Conservation (phyloP, 2,113 vertebrate species). For the Balaenoptera acutorostrata region DNA sequence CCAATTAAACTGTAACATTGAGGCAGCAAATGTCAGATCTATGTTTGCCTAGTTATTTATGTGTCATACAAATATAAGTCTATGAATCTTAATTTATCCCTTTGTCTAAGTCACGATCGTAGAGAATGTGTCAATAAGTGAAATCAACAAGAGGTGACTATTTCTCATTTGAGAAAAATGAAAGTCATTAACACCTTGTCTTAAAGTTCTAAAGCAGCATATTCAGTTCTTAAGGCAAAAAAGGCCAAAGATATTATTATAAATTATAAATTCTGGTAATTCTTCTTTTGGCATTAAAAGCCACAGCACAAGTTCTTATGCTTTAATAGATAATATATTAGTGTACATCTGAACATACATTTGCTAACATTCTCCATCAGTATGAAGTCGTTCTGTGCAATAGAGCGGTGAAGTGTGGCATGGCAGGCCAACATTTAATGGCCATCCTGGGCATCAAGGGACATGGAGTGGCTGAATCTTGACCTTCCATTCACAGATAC, state of each 20-base stretch:
- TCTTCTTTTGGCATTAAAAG: slow-evolving; percentile 75
- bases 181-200: slow-evolving; percentile 69
- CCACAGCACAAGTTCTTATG: slow-evolving; percentile 67
- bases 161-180: slow-evolving; percentile 61
- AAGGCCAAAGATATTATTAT: slow-evolving; percentile 74
- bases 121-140: slow-evolving; percentile 66
- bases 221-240: slow-evolving; percentile 76
- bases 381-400: slow-evolving; percentile 60
- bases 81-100: slow-evolving; percentile 62
- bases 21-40: slow-evolving; percentile 77
- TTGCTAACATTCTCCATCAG: slow-evolving; percentile 68
- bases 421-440: slow-evolving; percentile 66
- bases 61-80: slow-evolving; percentile 68
- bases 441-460: slow-evolving; percentile 73
- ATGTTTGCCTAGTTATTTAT: slow-evolving; percentile 66
- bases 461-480: slow-evolving; percentile 64
- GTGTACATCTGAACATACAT: slow-evolving; percentile 80
- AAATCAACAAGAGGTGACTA: slow-evolving; percentile 64
- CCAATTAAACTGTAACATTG: slow-evolving; percentile 73
- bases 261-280: slow-evolving; percentile 80
- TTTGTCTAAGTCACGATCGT: slow-evolving; percentile 52
- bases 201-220: slow-evolving; percentile 79
- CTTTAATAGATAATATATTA: slow-evolving; percentile 80
- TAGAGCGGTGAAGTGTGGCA: slow-evolving; percentile 62
- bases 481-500: slow-evolving; percentile 82